phyloP scores from a whole-genome alignment of 2,113 vertebrate genomes.

The Neolamprologus modestus region DNA sequence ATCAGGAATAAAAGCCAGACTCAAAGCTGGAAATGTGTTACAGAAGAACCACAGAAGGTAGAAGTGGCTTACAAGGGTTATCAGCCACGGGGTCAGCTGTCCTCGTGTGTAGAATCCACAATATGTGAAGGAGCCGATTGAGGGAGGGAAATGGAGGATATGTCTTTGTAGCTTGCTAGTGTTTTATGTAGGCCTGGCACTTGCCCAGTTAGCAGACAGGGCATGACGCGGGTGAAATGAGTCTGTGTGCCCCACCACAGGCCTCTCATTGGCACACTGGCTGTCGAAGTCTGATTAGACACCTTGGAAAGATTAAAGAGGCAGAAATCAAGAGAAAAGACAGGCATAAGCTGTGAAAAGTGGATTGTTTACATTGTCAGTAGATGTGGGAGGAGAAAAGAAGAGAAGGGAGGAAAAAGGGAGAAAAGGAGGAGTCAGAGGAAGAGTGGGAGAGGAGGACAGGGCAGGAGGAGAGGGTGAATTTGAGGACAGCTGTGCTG shows the following conservation, averaged over 20 bases:
- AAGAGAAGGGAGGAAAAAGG: slow-evolving; percentile 10
- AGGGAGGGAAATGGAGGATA: background rate
- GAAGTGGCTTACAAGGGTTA: background rate
- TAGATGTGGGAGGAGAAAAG: slow-evolving; percentile 48
- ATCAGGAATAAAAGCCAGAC: background rate
- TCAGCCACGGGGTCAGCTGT: background rate
- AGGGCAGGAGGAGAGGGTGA: slow-evolving; percentile 52
- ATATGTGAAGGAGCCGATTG: slow-evolving; percentile 4
- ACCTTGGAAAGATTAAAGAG: background rate
- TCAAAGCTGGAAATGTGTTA: background rate
- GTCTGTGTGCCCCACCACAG: slow-evolving; percentile 41
- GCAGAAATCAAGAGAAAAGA: slow-evolving; percentile 13
- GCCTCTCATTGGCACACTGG: slow-evolving; percentile 48
- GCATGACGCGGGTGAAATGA: slow-evolving; percentile 17
- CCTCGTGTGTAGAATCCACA: background rate
- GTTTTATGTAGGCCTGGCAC: slow-evolving; percentile 60
- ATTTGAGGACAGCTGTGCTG: slow-evolving; percentile 52
- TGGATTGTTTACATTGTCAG: slow-evolving; percentile 55
- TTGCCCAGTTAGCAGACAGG: slow-evolving; percentile 53
- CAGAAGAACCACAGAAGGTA: background rate
- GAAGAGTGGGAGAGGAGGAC: slow-evolving; percentile 37
- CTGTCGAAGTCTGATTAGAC: slow-evolving; percentile 11
- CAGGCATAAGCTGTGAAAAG: slow-evolving; percentile 12
- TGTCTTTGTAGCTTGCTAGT: slow-evolving; percentile 33
- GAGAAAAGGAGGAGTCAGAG: slow-evolving; percentile 46